Percentiles rank a stretch among this genome's conserved stretches.
Conservation (phyloP, 30 jellyfish, hydroid and myxozoan genomes). For the Pelagia noctiluca region DNA sequence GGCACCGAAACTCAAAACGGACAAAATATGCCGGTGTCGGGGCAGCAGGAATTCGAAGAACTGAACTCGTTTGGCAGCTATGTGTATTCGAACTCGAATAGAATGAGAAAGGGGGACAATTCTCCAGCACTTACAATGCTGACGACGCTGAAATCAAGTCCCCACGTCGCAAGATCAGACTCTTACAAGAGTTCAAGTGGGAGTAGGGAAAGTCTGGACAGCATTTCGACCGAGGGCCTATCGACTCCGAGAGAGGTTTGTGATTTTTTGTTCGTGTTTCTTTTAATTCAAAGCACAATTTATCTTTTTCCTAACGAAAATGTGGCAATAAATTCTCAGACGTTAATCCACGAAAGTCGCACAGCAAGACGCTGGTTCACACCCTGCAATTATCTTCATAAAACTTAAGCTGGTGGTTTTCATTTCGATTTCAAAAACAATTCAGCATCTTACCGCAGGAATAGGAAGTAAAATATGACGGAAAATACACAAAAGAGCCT, state of each 20-base stretch:
- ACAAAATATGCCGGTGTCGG: constrained; percentile 42
- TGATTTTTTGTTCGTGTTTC: neutral
- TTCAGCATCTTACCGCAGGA: too few species aligned
- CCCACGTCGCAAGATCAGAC: constrained; percentile 75
- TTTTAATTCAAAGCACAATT: too few species aligned
- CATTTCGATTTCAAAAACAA: too few species aligned
- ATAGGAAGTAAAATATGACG: too few species aligned
- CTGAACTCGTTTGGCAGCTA: constrained; percentile 64
- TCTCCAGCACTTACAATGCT: constrained; percentile 73
- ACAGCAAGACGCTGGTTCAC: too few species aligned
- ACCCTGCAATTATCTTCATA: too few species aligned
- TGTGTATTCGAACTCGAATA: constrained; percentile 49
- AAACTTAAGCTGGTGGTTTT: too few species aligned
- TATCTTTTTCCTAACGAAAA: too few species aligned
- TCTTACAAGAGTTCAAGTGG: constrained; percentile 90
- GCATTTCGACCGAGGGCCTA: constrained; percentile 81
- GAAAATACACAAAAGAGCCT: too few species aligned
- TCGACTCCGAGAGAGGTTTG: constrained; percentile 82
- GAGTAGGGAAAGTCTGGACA: constrained; percentile 86
- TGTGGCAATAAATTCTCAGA: too few species aligned
- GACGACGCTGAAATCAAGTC: constrained; percentile 60
- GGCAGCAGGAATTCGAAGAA: constrained; percentile 67
- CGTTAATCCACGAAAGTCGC: too few species aligned
- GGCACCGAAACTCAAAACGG: constrained; percentile 72
- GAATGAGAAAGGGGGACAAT: constrained; percentile 62